These are phyloP conservation scores for Drosophila atroscutellata DNA, from an alignment of 2,888 invertebrate species.

Conservation along the genomic window DNA sequence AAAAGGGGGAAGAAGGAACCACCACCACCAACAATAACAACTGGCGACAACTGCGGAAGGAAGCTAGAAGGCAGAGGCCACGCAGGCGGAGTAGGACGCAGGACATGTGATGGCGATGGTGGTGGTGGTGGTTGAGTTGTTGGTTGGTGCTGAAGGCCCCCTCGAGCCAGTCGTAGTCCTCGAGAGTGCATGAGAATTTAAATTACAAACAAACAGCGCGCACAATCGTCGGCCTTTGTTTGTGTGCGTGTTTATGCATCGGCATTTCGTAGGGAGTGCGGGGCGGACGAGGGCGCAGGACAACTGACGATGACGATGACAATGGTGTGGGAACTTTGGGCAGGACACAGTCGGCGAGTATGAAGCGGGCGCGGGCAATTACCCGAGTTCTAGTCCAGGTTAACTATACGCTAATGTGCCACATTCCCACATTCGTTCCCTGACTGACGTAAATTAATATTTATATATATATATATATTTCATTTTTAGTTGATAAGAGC, in stretches of 20 bases:
- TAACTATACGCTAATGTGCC: conserved; percentile 61
- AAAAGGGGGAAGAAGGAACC: conserved; percentile 83
- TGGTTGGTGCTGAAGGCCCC: conserved; percentile 45
- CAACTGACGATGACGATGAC: conserved; percentile 63
- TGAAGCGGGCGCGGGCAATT: conserved; percentile 66
- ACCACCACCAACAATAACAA: conserved; percentile 57
- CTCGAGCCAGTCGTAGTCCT: conserved; percentile 34
- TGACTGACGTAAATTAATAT: conserved; percentile 49
- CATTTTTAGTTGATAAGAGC: conserved; percentile 18
- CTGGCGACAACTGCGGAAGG: conserved; percentile 63
- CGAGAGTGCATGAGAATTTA: conserved; percentile 75
- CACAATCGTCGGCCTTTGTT: conserved; percentile 65
- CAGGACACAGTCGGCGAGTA: conserved; percentile 69
- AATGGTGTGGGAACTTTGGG: conserved; percentile 71
- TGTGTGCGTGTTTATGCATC: conserved; percentile 49
- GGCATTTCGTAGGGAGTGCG: conserved; percentile 58
- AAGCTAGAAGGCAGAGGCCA: conserved; percentile 52
- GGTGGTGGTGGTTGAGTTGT: conserved; percentile 44
- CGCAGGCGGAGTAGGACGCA: conserved; percentile 74
- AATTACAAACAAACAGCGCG: conserved; percentile 71
- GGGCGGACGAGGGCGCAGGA: conserved; percentile 47
- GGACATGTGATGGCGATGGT: conserved; percentile 42
- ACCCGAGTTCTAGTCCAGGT: conserved; percentile 52
- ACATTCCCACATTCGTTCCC: conserved; percentile 62
- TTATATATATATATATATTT: conserved; percentile 25